These are phyloP conservation scores for Tetranychus piercei DNA, from an alignment of 2,888 invertebrate species.

Conservation along the genomic window DNA sequence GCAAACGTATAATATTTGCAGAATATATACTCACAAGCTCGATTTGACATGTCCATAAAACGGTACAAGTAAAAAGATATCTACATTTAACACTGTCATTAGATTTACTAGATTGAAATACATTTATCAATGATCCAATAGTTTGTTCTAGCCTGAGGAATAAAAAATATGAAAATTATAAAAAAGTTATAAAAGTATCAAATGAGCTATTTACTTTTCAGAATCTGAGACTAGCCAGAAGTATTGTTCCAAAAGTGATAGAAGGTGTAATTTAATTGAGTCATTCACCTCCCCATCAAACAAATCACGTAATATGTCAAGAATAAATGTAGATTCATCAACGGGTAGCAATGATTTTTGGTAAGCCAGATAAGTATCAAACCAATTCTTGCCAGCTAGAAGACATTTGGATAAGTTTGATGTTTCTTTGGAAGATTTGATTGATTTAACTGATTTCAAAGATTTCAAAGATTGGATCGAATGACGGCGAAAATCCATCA, in stretches of 20 bases:
- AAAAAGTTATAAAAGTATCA: not conserved
- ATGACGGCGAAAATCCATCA: not conserved
- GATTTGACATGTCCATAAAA: constrained; percentile 14
- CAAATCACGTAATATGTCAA: constrained; percentile 20
- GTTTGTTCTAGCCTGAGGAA: constrained; percentile 20
- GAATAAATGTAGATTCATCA: constrained; percentile 9
- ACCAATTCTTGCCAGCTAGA: not conserved
- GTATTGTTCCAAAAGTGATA: constrained; percentile 19
- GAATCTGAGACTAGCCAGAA: constrained; percentile 12
- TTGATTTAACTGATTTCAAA: not conserved
- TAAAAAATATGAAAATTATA: constrained; percentile 4
- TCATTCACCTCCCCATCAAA: constrained; percentile 17
- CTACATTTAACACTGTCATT: constrained; percentile 13
- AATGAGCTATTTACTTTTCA: constrained; percentile 15
- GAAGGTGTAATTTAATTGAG: constrained; percentile 16
- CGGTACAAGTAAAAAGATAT: constrained; percentile 18
- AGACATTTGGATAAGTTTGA: not conserved
- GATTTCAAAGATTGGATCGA: not conserved
- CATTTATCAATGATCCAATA: constrained; percentile 20
- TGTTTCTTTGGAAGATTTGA: not conserved
- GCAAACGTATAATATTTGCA: not conserved
- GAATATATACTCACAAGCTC: constrained; percentile 12
- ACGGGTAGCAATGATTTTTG: not conserved
- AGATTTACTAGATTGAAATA: constrained; percentile 6
- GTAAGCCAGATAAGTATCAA: not conserved